Conservation (phyloP, 2,888 invertebrate genomes). For the Phymatocera aterrima region DNA sequence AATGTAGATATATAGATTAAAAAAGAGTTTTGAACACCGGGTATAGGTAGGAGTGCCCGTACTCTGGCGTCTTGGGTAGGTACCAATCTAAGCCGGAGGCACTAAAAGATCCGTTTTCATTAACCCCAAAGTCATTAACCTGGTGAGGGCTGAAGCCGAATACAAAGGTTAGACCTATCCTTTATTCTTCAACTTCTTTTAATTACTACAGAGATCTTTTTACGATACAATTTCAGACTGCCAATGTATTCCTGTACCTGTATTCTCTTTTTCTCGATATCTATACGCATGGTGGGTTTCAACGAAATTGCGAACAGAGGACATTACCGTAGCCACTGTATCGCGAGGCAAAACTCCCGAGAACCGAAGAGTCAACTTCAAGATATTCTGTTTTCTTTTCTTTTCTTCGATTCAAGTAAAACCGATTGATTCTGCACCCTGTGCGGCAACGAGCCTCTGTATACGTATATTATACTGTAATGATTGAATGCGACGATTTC, state of each 20-base stretch:
- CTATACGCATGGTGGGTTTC: no score
- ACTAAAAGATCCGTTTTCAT: conserved; percentile 30
- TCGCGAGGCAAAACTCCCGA: no score
- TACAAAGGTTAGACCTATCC: conserved; percentile 8
- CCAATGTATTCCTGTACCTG: background rate
- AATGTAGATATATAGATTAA: background rate
- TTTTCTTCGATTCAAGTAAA: no score
- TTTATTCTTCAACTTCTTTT: conserved; percentile 2
- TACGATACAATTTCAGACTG: conserved; percentile 7
- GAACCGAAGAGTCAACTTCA: no score
- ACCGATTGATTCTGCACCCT: no score
- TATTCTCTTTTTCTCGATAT: no score
- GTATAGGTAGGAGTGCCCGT: background rate
- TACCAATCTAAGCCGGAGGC: conserved; percentile 24
- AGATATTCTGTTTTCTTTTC: no score
- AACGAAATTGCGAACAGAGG: no score
- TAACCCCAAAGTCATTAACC: conserved; percentile 9
- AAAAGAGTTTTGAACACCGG: conserved; percentile 9
- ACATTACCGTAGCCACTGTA: no score
- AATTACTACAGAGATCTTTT: conserved; percentile 12
- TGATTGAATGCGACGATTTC: no score
- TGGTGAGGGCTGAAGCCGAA: conserved; percentile 5
- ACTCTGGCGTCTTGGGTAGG: background rate
- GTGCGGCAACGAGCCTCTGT: no score
- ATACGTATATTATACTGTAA: no score